A percentile compares a stretch with the other conserved stretches of the same genome.
Evolutionary conservation across 2,888 invertebrate species (phyloP).

Genomic region (Limnephilus lunatus): DNA sequence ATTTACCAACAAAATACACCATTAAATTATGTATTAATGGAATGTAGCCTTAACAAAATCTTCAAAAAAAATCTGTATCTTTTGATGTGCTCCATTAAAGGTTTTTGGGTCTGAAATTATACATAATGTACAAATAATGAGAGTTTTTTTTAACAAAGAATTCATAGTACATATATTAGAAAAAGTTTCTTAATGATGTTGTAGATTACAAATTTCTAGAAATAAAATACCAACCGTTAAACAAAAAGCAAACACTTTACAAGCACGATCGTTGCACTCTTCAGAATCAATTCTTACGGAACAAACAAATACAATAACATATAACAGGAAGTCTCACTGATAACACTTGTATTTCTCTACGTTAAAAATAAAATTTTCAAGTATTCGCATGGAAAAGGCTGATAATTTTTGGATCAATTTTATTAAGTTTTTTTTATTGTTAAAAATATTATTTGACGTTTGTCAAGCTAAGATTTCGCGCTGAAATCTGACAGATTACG

Average conservation of each 20-base stretch:
- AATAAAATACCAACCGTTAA: constrained; percentile 31
- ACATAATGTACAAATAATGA: background rate
- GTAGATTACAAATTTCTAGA: background rate
- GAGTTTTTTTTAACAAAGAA: no score
- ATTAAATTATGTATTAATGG: no score
- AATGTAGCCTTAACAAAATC: no score
- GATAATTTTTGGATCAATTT: background rate
- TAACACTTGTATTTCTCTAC: background rate
- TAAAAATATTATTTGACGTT: background rate
- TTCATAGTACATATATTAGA: background rate
- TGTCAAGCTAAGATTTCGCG: constrained; percentile 13
- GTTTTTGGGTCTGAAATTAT: background rate
- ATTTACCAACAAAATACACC: no score
- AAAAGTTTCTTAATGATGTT: background rate
- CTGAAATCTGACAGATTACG: background rate
- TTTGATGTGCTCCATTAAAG: background rate
- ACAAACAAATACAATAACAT: constrained; percentile 32
- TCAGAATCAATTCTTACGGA: constrained; percentile 12
- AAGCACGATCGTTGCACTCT: constrained; percentile 29
- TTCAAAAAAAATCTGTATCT: background rate
- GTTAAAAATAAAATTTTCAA: background rate
- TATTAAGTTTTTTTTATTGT: background rate
- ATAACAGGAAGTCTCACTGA: background rate
- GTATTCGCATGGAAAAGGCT: background rate
- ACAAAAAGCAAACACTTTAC: constrained; percentile 22